Percentiles rank a stretch among this genome's conserved stretches.
phyloP scores from a whole-genome alignment of 2,797 vertebrate genomes.

The Myripristis murdjan region DNA sequence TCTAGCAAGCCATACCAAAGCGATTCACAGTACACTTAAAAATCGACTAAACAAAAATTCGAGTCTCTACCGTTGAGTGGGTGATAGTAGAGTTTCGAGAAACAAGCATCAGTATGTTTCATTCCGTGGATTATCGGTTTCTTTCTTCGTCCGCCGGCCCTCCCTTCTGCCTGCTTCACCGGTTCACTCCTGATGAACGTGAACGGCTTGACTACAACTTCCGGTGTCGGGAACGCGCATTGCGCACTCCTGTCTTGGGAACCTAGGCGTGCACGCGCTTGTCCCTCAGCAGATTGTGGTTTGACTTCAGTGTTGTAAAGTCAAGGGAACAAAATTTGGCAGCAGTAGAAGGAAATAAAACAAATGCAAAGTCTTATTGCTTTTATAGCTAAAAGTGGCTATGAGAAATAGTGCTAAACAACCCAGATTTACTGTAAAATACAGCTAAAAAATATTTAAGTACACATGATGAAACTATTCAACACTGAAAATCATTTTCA shows the following conservation, averaged over 20 bases:
- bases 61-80: slow-evolving; percentile 32
- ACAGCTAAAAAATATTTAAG: too few relatives aligned
- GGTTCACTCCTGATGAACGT: slow-evolving; percentile 63
- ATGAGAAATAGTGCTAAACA: too few relatives aligned
- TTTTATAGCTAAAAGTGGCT: too few relatives aligned
- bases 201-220: slow-evolving; percentile 46
- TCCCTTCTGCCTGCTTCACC: slow-evolving; percentile 53
- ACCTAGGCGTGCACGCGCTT: neutral
- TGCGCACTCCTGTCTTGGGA: neutral
- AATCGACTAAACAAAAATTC: neutral
- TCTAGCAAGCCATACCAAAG: neutral
- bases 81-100: neutral
- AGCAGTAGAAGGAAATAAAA: too few relatives aligned
- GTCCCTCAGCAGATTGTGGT: too few relatives aligned
- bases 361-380: too few relatives aligned
- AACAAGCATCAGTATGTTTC: slow-evolving; percentile 1
- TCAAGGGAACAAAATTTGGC: too few relatives aligned
- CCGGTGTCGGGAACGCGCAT: slow-evolving; percentile 62
- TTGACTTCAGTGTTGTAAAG: too few relatives aligned
- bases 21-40: too few relatives aligned
- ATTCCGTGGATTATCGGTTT: slow-evolving; percentile 31
- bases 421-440: too few relatives aligned
- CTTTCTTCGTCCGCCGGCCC: slow-evolving; percentile 43
- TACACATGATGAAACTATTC: too few relatives aligned
- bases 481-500: too few relatives aligned